These are phyloP conservation scores for Muscicapa striata DNA, from an alignment of 2,797 vertebrate genomes.

Conservation along the genomic window DNA sequence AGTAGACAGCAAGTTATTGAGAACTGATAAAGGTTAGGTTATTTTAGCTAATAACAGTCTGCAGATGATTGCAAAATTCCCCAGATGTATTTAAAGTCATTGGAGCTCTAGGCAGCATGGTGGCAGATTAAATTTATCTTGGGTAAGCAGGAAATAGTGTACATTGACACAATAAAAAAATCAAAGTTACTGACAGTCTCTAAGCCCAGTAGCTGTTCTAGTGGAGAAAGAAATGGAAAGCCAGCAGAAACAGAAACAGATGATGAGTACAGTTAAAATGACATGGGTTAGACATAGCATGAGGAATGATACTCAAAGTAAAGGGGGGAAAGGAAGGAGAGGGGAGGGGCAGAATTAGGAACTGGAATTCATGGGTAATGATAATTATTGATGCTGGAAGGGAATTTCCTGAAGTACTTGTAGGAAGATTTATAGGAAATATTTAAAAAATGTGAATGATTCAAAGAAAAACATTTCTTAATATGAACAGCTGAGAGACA, in stretches of 20 bases:
- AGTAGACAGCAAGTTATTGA: background rate
- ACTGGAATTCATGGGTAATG: background rate
- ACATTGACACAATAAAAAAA: background rate
- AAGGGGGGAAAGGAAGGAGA: background rate
- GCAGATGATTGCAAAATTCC: background rate
- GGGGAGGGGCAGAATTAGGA: background rate
- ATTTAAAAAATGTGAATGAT: background rate
- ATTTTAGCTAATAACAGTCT: background rate
- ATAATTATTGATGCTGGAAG: background rate
- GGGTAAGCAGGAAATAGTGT: background rate
- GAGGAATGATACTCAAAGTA: background rate
- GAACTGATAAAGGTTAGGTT: background rate
- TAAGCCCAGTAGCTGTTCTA: background rate
- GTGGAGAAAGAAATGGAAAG: background rate
- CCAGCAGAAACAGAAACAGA: background rate
- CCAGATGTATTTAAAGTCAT: background rate
- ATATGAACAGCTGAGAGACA: background rate
- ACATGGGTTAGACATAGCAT: background rate
- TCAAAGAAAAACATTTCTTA: background rate
- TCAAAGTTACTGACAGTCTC: background rate
- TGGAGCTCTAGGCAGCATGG: background rate
- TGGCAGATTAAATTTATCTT: background rate
- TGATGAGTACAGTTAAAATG: background rate
- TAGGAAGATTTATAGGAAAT: background rate
- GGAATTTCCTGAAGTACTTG: background rate